A percentile compares a stretch with the other conserved stretches of the same genome.
Evolutionary conservation across 2,113 vertebrate species (phyloP).

Genomic region (Corythornis madagascariensis): DNA sequence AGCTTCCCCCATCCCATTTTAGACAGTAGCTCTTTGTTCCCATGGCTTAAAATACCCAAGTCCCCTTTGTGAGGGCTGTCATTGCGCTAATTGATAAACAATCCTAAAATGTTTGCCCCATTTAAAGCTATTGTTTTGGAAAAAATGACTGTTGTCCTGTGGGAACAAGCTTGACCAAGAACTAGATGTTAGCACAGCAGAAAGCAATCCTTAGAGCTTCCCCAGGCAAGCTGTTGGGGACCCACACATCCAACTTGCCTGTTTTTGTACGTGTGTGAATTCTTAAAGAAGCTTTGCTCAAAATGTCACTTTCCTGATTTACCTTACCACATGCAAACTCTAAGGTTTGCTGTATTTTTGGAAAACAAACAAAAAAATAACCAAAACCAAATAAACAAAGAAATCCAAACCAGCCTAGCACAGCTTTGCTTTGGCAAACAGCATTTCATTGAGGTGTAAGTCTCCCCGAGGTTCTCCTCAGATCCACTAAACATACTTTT

Average conservation of each 20-base stretch:
- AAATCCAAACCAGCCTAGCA: not conserved
- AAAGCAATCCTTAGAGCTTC: not conserved
- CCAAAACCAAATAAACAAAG: too few species aligned
- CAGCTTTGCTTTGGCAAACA: not conserved
- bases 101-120: not conserved
- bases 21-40: not conserved
- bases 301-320: not conserved
- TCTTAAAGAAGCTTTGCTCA: not conserved
- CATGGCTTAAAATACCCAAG: not conserved
- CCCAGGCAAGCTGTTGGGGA: not conserved
- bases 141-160: not conserved
- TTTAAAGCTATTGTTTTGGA: not conserved
- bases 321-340: accelerated
- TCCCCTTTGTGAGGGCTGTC: not conserved
- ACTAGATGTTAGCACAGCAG: not conserved
- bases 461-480: not conserved
- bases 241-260: not conserved
- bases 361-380: not conserved
- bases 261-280: not conserved
- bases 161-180: not conserved
- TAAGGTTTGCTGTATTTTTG: not conserved
- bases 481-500: not conserved
- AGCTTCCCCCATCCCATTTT: not conserved
- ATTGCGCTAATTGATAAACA: not conserved
- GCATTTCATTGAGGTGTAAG: not conserved